Evolutionary conservation across 2,888 invertebrate genomes (phyloP).

Genomic region (Orthosia gothica): DNA sequence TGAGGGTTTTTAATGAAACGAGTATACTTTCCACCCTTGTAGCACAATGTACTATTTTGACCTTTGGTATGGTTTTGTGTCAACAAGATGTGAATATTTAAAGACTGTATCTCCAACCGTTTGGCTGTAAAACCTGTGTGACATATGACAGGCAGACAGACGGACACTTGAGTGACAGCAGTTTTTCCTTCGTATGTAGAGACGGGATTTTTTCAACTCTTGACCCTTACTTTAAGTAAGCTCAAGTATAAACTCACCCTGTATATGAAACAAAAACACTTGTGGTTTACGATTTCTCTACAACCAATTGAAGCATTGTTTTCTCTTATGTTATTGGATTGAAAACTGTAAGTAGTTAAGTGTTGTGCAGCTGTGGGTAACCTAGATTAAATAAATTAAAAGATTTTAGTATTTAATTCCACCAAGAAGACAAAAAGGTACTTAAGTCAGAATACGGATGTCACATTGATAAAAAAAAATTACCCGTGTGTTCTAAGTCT

Average conservation of each 20-base stretch:
- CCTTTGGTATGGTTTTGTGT: too few species aligned
- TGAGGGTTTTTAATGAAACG: too few species aligned
- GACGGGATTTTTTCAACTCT: background rate
- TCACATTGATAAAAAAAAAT: background rate
- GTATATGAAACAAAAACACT: constrained; percentile 37
- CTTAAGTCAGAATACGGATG: background rate
- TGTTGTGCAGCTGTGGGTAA: background rate
- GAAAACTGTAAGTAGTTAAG: background rate
- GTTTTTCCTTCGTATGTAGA: background rate
- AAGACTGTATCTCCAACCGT: too few species aligned
- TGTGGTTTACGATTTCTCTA: constrained; percentile 15
- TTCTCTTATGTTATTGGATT: constrained; percentile 2
- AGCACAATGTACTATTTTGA: too few species aligned
- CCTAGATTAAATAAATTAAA: background rate
- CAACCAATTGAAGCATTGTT: constrained; percentile 15
- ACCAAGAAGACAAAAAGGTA: background rate
- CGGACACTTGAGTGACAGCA: too few species aligned
- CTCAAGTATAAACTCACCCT: constrained; percentile 17
- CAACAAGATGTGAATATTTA: too few species aligned
- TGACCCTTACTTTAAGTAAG: background rate
- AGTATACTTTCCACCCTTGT: too few species aligned
- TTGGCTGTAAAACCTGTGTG: too few species aligned
- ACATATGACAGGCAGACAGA: too few species aligned
- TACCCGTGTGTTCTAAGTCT: background rate
- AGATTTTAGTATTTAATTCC: background rate